Conservation (phyloP, 64 coral and sea anemone species). For the Acropora tenuis region DNA sequence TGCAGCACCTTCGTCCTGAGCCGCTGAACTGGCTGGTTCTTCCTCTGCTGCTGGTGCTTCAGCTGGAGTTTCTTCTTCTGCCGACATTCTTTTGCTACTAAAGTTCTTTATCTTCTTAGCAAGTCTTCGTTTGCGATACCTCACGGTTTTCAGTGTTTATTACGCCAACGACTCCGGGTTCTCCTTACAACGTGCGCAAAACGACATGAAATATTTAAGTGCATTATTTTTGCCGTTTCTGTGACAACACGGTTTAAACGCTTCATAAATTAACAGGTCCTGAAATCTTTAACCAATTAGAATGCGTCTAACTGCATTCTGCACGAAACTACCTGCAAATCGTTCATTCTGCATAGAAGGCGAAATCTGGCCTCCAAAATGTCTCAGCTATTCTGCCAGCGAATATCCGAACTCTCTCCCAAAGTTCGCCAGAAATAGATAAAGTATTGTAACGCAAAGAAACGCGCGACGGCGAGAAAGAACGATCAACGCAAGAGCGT, state of each 20-base stretch:
- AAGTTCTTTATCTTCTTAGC: not conserved
- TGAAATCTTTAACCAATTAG: slow-evolving; percentile 11
- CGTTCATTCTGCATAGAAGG: not conserved
- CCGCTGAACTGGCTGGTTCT: not conserved
- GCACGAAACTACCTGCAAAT: not conserved
- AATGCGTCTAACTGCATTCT: not conserved
- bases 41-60: slow-evolving; percentile 31
- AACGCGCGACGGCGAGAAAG: no score
- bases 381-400: no score
- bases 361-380: not conserved
- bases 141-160: slow-evolving; percentile 7
- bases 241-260: not conserved
- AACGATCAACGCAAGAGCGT: not conserved
- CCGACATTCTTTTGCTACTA: not conserved
- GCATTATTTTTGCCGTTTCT: slow-evolving; percentile 20
- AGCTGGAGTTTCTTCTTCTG: slow-evolving; percentile 6
- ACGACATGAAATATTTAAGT: slow-evolving; percentile 39
- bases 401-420: no score
- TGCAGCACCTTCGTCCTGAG: not conserved
- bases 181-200: slow-evolving; percentile 7
- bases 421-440: no score
- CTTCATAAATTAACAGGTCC: not conserved
- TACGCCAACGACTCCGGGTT: not conserved
- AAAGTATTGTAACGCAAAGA: no score
- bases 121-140: not conserved